Evolutionary conservation across 2,797 vertebrate species (phyloP).

Genomic region (Bradypus variegatus): DNA sequence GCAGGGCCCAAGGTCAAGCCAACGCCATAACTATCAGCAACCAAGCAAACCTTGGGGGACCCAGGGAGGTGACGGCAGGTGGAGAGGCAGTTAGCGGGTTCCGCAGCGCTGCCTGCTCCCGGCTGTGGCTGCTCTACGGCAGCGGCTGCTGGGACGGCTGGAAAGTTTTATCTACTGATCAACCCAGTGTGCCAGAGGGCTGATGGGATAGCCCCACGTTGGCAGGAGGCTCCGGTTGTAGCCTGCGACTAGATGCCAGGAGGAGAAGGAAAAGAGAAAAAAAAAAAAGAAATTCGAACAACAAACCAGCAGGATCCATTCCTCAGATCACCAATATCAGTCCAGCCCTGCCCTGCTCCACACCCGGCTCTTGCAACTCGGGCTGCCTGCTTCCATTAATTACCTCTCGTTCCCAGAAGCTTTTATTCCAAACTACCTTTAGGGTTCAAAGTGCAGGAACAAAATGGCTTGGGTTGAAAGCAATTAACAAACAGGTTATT

Average conservation of each 20-base stretch:
- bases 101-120: slow-evolving; percentile 44
- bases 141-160: slow-evolving; percentile 51
- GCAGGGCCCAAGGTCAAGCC: slow-evolving; percentile 64
- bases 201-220: slow-evolving; percentile 76
- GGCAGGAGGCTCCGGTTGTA: slow-evolving; percentile 69
- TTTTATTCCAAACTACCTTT: slow-evolving; percentile 73
- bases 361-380: slow-evolving; percentile 72
- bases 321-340: slow-evolving; percentile 34
- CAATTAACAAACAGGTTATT: slow-evolving; percentile 80
- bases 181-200: slow-evolving; percentile 75
- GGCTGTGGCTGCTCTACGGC: not conserved
- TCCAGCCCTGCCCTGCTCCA: slow-evolving; percentile 57
- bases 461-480: slow-evolving; percentile 75
- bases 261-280: not conserved
- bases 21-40: slow-evolving; percentile 54
- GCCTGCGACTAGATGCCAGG: slow-evolving; percentile 57
- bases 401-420: slow-evolving; percentile 72
- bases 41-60: slow-evolving; percentile 59
- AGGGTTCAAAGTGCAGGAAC: slow-evolving; percentile 73
- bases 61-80: slow-evolving; percentile 62
- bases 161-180: slow-evolving; percentile 74
- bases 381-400: slow-evolving; percentile 80
- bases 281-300: not conserved
- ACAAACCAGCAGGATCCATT: slow-evolving; percentile 57
- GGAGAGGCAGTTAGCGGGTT: slow-evolving; percentile 57